Percentiles rank a stretch among this genome's conserved stretches.
Evolutionary conservation across 2,113 vertebrate species (phyloP).

Genomic region (Agapornis roseicollis): DNA sequence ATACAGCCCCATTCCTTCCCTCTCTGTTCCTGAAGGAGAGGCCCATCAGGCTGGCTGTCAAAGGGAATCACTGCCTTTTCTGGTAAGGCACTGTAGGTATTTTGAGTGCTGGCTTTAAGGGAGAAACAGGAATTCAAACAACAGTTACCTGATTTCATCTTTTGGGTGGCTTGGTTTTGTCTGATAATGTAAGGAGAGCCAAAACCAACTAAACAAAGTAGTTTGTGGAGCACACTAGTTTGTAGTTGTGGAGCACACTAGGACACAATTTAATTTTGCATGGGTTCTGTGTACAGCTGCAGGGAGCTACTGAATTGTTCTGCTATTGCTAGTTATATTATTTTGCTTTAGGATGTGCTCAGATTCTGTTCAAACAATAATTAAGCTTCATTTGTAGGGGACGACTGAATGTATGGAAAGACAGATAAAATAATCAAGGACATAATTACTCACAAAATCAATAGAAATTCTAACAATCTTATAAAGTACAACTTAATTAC

Average conservation of each 20-base stretch:
- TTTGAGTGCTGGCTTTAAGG: background rate
- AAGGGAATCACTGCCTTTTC: background rate
- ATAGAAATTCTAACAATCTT: slow-evolving; percentile 17
- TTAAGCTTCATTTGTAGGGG: slow-evolving; percentile 18
- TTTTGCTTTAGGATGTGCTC: slow-evolving; percentile 20
- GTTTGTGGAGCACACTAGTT: background rate
- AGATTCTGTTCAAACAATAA: slow-evolving; percentile 24
- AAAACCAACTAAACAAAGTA: background rate
- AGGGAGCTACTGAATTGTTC: background rate
- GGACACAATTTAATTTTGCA: background rate
- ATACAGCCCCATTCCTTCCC: background rate
- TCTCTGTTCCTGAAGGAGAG: background rate
- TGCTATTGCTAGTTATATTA: background rate
- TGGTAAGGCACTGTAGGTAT: background rate
- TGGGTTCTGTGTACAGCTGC: background rate
- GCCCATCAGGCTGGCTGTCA: background rate
- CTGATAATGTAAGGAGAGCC: background rate
- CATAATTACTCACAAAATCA: slow-evolving; percentile 30
- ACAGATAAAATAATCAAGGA: slow-evolving; percentile 24
- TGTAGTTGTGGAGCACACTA: background rate
- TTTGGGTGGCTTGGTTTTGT: background rate
- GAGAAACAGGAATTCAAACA: background rate
- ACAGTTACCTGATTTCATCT: background rate
- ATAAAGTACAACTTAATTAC: background rate
- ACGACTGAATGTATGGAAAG: background rate